Base-by-base conservation (phyloP, 2,888 invertebrate species). In the Itoplectis maculator region DNA sequence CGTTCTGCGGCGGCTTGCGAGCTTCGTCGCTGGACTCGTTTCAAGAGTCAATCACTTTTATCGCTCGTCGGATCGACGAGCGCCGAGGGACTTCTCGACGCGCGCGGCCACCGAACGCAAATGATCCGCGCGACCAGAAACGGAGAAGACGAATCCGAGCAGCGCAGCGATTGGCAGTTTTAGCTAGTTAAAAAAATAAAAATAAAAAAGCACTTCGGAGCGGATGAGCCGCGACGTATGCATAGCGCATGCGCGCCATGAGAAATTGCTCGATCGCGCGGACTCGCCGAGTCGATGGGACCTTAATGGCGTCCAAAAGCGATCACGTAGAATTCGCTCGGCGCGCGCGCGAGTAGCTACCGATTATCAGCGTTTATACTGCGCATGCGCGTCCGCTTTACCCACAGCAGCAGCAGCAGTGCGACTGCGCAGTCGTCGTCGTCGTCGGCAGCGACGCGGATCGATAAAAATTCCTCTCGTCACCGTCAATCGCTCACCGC, bases 41-140 rank as follows among this genome's bases (percentile, higher is more conserved):
- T 89, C 89, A 89, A 88, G 86, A 89, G 90, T 90, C 90, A 89
- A 90, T 90, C 90, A 90, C 87, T 88, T 87, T 89, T 89, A 90
- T 90, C 90, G 85, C 79, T n/a, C n/a, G 63, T 56, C 84, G 79
- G 84, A 87, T 86, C 87, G 84, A 84, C 82, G 81, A 85, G 83
- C 74, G 79, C 81, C 72, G 76, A 77, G 72, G 56, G 81, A 82
- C 79, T 82, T 80, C 56, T 59, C 76, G 68, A 37, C 68, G 79
- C 72, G 42, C 63, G 56, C 54, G 70, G 18, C n/a, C 68, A 78
- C 80, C 78, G 83, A 85, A 86, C 84, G 86, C 84, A 86, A 86
- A 86, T 86, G 85, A 84, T 84, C 81, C 73, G 61, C 61, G 47
- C 61, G 61, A 73, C 73, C 29, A 61, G 61, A 20, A 61, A 13